Evolutionary conservation across 2,888 invertebrate species (phyloP).

Genomic region (Chalcis sispes): DNA sequence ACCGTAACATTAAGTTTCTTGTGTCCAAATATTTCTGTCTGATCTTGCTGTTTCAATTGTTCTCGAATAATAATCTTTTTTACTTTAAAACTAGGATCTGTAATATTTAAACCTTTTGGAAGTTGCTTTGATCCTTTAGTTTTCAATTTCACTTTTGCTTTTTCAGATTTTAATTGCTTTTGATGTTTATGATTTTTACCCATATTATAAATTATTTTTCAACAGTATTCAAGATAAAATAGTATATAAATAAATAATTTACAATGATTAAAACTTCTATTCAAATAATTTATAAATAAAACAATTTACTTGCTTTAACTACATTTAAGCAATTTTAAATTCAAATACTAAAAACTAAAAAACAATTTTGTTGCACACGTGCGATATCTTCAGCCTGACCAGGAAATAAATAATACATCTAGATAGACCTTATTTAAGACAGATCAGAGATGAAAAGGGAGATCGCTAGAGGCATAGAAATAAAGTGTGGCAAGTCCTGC

Average conservation of each 20-base stretch:
- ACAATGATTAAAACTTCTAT: not conserved
- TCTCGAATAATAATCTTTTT: constrained; percentile 90
- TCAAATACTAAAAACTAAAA: too few relatives aligned
- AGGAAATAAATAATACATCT: too few relatives aligned
- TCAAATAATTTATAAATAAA: constrained; percentile 1
- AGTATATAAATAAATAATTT: not conserved
- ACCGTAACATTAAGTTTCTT: constrained; percentile 84
- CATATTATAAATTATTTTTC: constrained; percentile 72
- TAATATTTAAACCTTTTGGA: constrained; percentile 92
- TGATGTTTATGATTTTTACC: constrained; percentile 81
- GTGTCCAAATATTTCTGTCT: constrained; percentile 80
- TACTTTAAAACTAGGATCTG: constrained; percentile 92
- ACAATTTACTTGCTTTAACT: not conserved
- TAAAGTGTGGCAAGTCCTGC: too few relatives aligned
- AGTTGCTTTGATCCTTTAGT: constrained; percentile 81
- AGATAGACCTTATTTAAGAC: too few relatives aligned
- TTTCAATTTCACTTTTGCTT: constrained; percentile 92
- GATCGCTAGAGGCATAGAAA: too few relatives aligned
- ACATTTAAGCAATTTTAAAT: too few relatives aligned
- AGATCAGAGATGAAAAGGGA: too few relatives aligned
- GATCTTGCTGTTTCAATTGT: constrained; percentile 81
- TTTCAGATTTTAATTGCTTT: constrained; percentile 88
- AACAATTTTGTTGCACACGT: too few relatives aligned
- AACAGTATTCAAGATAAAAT: not conserved
- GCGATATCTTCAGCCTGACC: too few relatives aligned